Evolutionary conservation across 2,113 vertebrate species (phyloP).

Genomic region (Rhea americana): DNA sequence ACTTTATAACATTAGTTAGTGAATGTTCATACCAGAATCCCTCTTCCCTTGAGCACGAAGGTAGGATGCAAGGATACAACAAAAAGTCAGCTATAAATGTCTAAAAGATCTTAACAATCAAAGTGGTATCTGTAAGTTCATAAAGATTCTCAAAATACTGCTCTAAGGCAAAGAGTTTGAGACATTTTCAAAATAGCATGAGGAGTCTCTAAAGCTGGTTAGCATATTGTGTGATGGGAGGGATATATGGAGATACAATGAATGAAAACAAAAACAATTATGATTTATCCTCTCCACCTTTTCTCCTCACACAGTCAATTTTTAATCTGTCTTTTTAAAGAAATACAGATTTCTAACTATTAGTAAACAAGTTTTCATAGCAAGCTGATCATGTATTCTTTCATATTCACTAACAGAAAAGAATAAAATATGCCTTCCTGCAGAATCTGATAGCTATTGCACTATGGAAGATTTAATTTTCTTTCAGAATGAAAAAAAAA

Average conservation of each 20-base stretch:
- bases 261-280: background rate
- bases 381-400: background rate
- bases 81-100: background rate
- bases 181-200: background rate
- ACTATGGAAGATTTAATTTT: background rate
- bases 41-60: background rate
- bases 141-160: background rate
- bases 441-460: background rate
- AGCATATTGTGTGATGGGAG: background rate
- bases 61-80: background rate
- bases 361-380: background rate
- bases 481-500: background rate
- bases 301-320: background rate
- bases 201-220: background rate
- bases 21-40: background rate
- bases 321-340: background rate
- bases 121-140: background rate
- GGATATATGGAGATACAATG: background rate
- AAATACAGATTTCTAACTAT: background rate
- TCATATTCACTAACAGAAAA: background rate
- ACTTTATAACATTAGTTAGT: background rate
- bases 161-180: background rate
- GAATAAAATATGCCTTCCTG: background rate
- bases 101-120: background rate
- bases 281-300: background rate